Base-by-base conservation (phyloP, 2,797 vertebrate species). In the Acridotheres tristis region DNA sequence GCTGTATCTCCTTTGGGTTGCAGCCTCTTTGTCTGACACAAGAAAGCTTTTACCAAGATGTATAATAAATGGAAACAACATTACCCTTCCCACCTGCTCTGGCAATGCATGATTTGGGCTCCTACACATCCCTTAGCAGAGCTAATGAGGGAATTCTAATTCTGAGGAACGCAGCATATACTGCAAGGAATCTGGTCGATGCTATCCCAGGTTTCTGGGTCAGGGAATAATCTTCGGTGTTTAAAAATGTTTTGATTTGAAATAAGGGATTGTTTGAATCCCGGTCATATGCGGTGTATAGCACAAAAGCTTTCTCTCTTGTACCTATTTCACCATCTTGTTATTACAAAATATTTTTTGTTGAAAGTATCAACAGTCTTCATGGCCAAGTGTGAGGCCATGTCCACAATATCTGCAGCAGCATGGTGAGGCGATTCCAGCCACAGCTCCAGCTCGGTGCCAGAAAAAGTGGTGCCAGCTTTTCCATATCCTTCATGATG, bases 391-490 rank as follows among this genome's bases (percentile, higher is more conserved):
- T 4, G 16, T 45, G 59, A 16, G 38, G 22, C 13, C 10, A 0
- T 4, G 12, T 27, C 36, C 10, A 3, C 57, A 2, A 21, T 7
- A 5, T 45, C 5, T 38, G 22, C 27, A 48, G 0, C 10, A 9
- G 23, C 0, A 1, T 2, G 30, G 16, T 34, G 62, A 72, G 30
- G n/a, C 38, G 72, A 2, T 42, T 72, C 26, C 66, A 21, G 61
- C 57, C 62, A 9, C 25, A 13, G 20, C 43, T 59, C 22, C 34
- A 85, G 34, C 42, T 78, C 10, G 0, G 1, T 29, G 45, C 27
- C 7, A 8, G 25, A 32, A 17, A 36, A 81, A 36, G 34, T 16
- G 9, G 5, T 73, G 62, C 38, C 59, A 66, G 8, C 32, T 66
- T 87, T 71, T 81, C 19, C 2, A 13, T 43, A 7, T 72, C 30